Conservation (phyloP, 2,888 invertebrate genomes). For the Anodontia alba region DNA sequence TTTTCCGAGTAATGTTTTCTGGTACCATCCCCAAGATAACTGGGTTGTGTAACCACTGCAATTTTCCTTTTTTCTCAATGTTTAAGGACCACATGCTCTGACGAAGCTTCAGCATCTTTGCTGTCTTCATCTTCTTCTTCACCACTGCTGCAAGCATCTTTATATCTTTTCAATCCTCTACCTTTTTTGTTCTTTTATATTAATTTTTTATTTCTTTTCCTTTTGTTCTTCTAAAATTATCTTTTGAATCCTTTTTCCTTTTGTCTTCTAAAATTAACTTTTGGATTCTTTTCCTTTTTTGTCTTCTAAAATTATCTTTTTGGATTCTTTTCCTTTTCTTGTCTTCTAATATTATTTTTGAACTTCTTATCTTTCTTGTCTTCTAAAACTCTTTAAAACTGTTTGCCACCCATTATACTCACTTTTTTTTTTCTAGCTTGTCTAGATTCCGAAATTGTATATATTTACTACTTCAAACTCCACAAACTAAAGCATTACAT, state of each 20-base stretch:
- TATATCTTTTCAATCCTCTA: too few species aligned
- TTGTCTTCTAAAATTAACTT: too few species aligned
- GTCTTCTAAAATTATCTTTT: neutral
- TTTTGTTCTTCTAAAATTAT: too few species aligned
- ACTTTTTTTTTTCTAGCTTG: too few species aligned
- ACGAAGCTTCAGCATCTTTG: neutral
- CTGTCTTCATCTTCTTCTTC: neutral
- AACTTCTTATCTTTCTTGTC: neutral
- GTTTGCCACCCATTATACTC: too few species aligned
- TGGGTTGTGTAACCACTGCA: conserved; percentile 45
- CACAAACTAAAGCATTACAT: too few species aligned
- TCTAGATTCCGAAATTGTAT: too few species aligned
- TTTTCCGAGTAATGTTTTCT: neutral
- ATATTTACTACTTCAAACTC: too few species aligned
- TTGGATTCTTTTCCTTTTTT: neutral
- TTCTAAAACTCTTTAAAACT: neutral
- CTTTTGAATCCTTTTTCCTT: too few species aligned
- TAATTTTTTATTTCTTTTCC: neutral
- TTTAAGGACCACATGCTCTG: conserved; percentile 8
- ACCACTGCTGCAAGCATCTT: neutral
- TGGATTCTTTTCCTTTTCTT: too few species aligned
- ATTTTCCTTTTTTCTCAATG: conserved; percentile 6
- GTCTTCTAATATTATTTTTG: too few species aligned
- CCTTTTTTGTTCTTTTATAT: neutral
- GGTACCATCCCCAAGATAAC: conserved; percentile 36